A percentile compares a stretch with the other conserved stretches of the same genome.
Evolutionary conservation across 2,888 invertebrate genomes (phyloP).

Genomic region (Barypeithes pellucidus): DNA sequence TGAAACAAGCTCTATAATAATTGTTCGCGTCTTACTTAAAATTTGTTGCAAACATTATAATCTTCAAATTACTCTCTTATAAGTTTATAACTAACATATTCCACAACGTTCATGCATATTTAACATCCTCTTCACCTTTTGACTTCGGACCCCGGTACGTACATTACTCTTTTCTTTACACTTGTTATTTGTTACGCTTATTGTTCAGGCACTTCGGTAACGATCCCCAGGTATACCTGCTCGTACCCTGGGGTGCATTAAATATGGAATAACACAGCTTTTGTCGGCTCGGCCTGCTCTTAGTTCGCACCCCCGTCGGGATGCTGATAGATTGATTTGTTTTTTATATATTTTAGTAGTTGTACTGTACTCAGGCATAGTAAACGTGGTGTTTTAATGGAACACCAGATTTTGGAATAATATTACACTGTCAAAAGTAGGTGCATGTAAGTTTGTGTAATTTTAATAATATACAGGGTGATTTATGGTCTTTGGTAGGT

Average conservation of each 20-base stretch:
- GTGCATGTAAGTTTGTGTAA: no score
- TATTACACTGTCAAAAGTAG: no score
- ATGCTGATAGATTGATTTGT: slow-evolving; percentile 70
- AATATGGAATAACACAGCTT: slow-evolving; percentile 69
- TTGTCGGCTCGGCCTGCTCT: slow-evolving; percentile 67
- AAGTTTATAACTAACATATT: not conserved
- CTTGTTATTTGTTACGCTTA: slow-evolving; percentile 51
- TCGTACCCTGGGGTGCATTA: slow-evolving; percentile 62
- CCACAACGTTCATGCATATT: slow-evolving; percentile 3
- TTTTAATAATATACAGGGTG: no score
- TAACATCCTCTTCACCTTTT: slow-evolving; percentile 27
- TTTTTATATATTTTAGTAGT: slow-evolving; percentile 61
- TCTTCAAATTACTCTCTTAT: no score
- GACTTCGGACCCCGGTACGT: slow-evolving; percentile 25
- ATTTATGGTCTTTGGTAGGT: no score
- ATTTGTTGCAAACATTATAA: no score
- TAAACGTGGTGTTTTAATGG: slow-evolving; percentile 2
- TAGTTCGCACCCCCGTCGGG: slow-evolving; percentile 64
- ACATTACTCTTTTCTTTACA: slow-evolving; percentile 50
- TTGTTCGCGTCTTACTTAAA: no score
- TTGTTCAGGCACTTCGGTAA: slow-evolving; percentile 47
- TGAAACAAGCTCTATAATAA: no score
- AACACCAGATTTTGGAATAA: no score
- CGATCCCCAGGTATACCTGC: slow-evolving; percentile 56
- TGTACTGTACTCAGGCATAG: slow-evolving; percentile 24